Base-by-base conservation (phyloP, 2,888 invertebrate species). In the Acrobasis suavella region DNA sequence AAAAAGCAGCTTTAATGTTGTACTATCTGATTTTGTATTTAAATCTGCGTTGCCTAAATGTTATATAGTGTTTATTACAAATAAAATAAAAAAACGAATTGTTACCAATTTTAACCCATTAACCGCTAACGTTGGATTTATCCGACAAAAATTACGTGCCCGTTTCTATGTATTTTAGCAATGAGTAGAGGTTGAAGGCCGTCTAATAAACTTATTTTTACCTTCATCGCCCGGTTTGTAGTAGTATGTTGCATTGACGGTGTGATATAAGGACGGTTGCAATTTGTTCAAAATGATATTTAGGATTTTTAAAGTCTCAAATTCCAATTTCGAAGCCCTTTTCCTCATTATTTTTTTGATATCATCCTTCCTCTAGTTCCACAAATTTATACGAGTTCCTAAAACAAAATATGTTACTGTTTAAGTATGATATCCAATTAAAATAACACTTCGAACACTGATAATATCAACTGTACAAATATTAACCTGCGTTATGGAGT, bases 291-390 rank as follows among this genome's bases (percentile, higher is more conserved):
- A 65, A 17, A 81, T 79, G 42, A 73, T 67, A 64, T 82, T 83
- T 60, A 91, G 72, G 15, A 67, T 67, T 64, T 87, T 84, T 64
- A 81, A 49, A 14, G 79, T 82, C 22, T 81, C 77, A 61, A 67
- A 65, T 42, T 84, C 78, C 68, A 90, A 68, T 54, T 73, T 69
- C 0, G 78, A 62, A 0, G 76, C 68, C 67, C 76, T 80, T 68
- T 82, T 85, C 73, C 79, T 82, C 50, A 91, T 66, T 17, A 87
- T 71, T 73, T 81, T 85, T 69, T 83, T 87, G 32, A 91, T 78
- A 55, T 91, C 90, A 62, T 9, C 91, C 91, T 73, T 91, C 89
- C 73, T 89, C 89, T 63, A 86, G 49, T 52, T 81, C 78, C 9
- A 84, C 78, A 32, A 91, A 70, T 77, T 86, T 85, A 63, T 75